These are phyloP conservation scores for Homalodisca vitripennis DNA, from an alignment of 1,140 invertebrate genomes.

Conservation along the genomic window DNA sequence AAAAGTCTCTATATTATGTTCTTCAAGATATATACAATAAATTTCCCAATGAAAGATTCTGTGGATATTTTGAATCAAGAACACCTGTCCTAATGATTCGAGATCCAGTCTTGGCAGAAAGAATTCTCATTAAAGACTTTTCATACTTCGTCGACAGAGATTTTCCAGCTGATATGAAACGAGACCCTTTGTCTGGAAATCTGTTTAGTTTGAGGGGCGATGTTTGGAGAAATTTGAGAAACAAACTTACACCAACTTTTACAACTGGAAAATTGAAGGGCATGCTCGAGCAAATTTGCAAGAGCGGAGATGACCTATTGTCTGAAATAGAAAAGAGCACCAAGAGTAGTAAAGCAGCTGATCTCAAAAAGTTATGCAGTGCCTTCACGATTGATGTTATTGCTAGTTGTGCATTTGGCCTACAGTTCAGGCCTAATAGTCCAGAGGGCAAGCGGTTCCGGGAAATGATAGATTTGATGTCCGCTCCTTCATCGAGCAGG, in stretches of 20 bases:
- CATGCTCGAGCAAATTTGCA: slow-evolving; percentile 53
- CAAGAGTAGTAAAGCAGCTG: slow-evolving; percentile 45
- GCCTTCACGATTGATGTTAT: slow-evolving; percentile 44
- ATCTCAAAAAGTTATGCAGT: slow-evolving; percentile 43
- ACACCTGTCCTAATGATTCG: slow-evolving; percentile 42
- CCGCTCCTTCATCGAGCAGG: background rate
- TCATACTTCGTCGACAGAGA: slow-evolving; percentile 43
- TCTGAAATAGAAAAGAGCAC: slow-evolving; percentile 44
- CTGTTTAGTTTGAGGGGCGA: slow-evolving; percentile 52
- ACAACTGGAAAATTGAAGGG: slow-evolving; percentile 56
- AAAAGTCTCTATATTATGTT: background rate
- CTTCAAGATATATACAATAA: slow-evolving; percentile 31
- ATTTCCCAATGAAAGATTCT: slow-evolving; percentile 25
- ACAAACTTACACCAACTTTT: slow-evolving; percentile 56
- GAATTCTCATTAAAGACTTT: slow-evolving; percentile 45
- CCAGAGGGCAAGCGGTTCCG: background rate
- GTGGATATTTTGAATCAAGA: slow-evolving; percentile 42
- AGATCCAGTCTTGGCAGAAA: slow-evolving; percentile 45
- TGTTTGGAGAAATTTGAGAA: slow-evolving; percentile 54
- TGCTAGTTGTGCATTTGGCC: slow-evolving; percentile 46
- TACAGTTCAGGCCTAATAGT: slow-evolving; percentile 31
- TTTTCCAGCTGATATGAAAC: slow-evolving; percentile 39
- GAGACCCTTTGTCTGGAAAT: slow-evolving; percentile 54
- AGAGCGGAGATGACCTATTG: slow-evolving; percentile 47
- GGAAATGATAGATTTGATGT: slow-evolving; percentile 22